Evolutionary conservation across 2,888 invertebrate genomes (phyloP).

Genomic region (Heliconius erato): DNA sequence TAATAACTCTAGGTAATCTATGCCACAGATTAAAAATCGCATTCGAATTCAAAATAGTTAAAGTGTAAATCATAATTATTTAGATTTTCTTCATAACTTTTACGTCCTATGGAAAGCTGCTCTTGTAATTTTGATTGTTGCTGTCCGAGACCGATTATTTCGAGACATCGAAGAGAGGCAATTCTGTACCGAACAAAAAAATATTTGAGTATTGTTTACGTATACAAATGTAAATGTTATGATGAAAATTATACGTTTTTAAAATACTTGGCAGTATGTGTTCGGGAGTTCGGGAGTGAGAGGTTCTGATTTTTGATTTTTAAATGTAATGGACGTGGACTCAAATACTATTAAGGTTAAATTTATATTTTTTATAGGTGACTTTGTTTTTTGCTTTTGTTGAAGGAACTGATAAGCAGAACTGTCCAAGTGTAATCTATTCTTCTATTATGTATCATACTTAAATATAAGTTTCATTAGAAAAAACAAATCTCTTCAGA

Average conservation of each 20-base stretch:
- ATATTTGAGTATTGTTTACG: constrained; percentile 3
- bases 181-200: not conserved
- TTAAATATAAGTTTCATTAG: no score
- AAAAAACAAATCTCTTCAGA: no score
- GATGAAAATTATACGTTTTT: not conserved
- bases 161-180: not conserved
- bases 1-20: no score
- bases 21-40: not conserved
- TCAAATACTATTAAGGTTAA: no score
- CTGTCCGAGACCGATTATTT: constrained; percentile 18
- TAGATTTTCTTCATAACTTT: not conserved
- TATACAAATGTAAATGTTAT: constrained; percentile 7
- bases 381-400: no score
- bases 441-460: no score
- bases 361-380: no score
- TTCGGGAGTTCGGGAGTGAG: no score
- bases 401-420: not conserved
- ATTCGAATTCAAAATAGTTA: not conserved
- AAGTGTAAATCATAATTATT: not conserved
- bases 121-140: constrained; percentile 16
- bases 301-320: not conserved
- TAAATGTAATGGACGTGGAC: no score
- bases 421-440: not conserved
- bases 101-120: not conserved
- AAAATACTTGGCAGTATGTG: not conserved